Evolutionary conservation across 2,888 invertebrate genomes (phyloP), one percentile per base, ranked within the genome.

Genomic region (Cistogaster globosa): DNA sequence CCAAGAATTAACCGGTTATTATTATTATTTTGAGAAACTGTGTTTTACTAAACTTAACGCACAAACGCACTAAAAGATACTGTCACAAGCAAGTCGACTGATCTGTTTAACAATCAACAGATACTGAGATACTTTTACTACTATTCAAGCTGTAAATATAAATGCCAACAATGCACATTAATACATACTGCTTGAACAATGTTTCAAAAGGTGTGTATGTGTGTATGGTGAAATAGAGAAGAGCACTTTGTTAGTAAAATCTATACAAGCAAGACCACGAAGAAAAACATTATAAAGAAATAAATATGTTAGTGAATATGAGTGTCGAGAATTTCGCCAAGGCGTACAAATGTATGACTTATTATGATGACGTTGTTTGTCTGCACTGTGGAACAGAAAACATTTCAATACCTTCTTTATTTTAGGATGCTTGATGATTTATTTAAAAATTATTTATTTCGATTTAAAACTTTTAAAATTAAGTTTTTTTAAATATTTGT

Each of bases 41-140:
- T 55, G 4, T 69, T 58, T 48, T 38, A 53, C 57, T 65, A 58
- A 83, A 83, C 51, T 60, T 74, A 14, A 85, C 82, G 82, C 81
- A 82, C 85, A 82, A 82, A 85, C 84, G 81, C 77, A 81, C 84
- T 82, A 78, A 58, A 26, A 81, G 45, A 82, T 75, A 81, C 74
- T 81, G 74, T 57, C 55, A 20, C 62, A 53, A 62, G 6, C 9
- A 68, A 53, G 55, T 75, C 75, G 78, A 82, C 82, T 57, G 78
- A 82, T 78, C 82, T 76, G 84, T 72, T 75, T 71, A 82, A 75
- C 72, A 82, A 85, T 75, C 74, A 82, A 75, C 78, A 85, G 78
- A 85, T 85, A 85, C 76, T 78, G 74, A 72, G 78, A 81, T 78
- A 78, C 60, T 78, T 58, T 72, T 69, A 62, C 22, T 81, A 45